Conservation (phyloP, 2,797 vertebrate genomes). For the Galago senegalensis region DNA sequence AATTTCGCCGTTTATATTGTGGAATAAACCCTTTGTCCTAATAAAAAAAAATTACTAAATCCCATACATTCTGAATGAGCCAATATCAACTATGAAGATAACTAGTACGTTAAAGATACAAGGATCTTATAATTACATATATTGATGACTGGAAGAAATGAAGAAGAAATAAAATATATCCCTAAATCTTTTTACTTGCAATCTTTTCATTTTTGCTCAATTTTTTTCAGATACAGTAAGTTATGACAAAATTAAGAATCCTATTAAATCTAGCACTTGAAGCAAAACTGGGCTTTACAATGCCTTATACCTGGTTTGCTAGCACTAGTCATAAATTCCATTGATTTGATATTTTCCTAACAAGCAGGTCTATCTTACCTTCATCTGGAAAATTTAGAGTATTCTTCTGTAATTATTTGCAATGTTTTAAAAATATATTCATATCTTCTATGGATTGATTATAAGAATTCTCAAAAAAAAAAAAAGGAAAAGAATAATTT, state of each 20-base stretch:
- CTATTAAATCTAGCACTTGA: conserved; percentile 31
- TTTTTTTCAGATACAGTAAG: neutral
- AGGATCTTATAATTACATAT: neutral
- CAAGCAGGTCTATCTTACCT: neutral
- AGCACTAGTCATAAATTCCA: neutral
- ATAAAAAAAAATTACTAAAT: neutral
- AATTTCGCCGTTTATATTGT: too few species aligned
- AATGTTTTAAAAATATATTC: neutral
- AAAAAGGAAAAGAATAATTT: neutral
- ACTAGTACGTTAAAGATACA: neutral
- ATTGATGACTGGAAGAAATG: conserved; percentile 16
- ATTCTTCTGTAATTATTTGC: conserved; percentile 39
- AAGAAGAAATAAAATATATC: conserved; percentile 24
- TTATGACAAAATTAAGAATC: neutral
- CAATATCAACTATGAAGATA: neutral
- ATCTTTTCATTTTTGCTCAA: neutral
- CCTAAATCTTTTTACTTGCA: neutral
- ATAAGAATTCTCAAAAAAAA: neutral
- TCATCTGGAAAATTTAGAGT: conserved; percentile 20
- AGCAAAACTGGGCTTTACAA: neutral
- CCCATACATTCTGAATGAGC: neutral
- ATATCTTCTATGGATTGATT: conserved; percentile 55
- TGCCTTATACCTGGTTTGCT: neutral
- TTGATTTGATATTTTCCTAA: conserved; percentile 27
- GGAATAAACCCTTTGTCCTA: too few species aligned